Evolutionary conservation across 2,113 vertebrate species (phyloP), one percentile per base, ranked within the genome.

Genomic region (Oryzias woworae): DNA sequence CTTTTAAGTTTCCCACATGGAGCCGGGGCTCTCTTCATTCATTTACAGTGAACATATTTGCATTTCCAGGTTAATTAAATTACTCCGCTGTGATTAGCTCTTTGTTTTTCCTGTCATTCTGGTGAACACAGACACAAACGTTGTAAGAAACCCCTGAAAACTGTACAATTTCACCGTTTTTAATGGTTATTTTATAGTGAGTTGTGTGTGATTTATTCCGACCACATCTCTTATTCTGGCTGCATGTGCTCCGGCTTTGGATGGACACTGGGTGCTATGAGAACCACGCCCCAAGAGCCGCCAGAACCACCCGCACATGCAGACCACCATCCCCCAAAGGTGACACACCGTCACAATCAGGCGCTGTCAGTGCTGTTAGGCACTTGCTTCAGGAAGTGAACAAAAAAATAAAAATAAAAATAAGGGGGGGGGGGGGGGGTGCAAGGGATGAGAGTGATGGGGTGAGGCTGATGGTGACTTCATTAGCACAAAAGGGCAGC

Each of bases 271-370:
- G 66, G 75, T 68, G 71, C 71, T 54, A 70, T 79, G 73, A 82
- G 83, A 88, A 86, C 86, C 89, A 87, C 87, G 84, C 89, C 86
- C 89, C 58, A 36, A 74, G 72, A 84, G 81, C 74, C 83, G 70
- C 24, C 68, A 81, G 72, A 74, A 73, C 70, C 31, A 75, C 69
- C 36, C 50, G 73, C 69, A 59, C 66, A 58, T 72, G 69, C 54
- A 62, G 46, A n/a, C 10, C 64, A 67, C 78, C 77, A 80, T 73
- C 75, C 84, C 74, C 73, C 68, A 73, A 46, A 58, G 50, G 65
- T 76, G 78, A 86, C 78, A 82, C 75, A 75, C 69, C 72, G 68
- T 69, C 71, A 80, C 77, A 78, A 77, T 75, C 74, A 72, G 7
- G 80, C 71, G 81, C 79, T 81, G 82, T 87, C 70, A 51, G 77